A percentile compares a stretch with the other conserved stretches of the same genome.
Evolutionary conservation across 2,797 vertebrate species (phyloP).

Genomic region (Manis pentadactyla): DNA sequence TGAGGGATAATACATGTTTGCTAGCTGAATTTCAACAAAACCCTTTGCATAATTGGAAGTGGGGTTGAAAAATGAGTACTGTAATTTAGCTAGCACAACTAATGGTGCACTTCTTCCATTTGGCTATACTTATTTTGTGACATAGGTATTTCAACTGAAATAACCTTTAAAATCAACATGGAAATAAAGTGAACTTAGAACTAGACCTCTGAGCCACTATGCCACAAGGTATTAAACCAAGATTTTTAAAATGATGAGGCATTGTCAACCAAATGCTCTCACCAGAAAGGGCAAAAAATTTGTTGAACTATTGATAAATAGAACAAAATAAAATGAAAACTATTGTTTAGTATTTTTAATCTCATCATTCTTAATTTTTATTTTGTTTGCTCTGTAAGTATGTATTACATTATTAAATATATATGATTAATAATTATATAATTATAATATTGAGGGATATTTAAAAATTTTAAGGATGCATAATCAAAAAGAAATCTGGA

Average conservation of each 20-base stretch:
- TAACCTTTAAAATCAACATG: neutral
- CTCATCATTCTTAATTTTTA: conserved; percentile 27
- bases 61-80: neutral
- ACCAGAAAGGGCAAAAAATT: conserved; percentile 25
- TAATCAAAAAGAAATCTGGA: conserved; percentile 16
- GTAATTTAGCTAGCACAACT: conserved; percentile 39
- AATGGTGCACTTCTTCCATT: neutral
- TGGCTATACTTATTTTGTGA: conserved; percentile 38
- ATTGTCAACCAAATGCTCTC: conserved; percentile 25
- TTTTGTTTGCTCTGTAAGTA: conserved; percentile 28
- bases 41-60: neutral
- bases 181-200: conserved; percentile 12
- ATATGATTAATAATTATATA: conserved; percentile 12
- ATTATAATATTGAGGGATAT: neutral
- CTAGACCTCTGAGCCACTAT: neutral
- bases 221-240: conserved; percentile 15
- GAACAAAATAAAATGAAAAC: conserved; percentile 33
- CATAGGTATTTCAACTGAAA: conserved; percentile 46
- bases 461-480: neutral
- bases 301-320: neutral
- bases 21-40: conserved; percentile 43
- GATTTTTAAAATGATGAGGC: neutral
- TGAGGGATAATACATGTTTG: neutral
- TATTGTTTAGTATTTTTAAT: neutral
- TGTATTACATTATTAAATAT: conserved; percentile 10